phyloP scores from a whole-genome alignment of 2,888 invertebrate genomes.

The Chelonus formosanus region DNA sequence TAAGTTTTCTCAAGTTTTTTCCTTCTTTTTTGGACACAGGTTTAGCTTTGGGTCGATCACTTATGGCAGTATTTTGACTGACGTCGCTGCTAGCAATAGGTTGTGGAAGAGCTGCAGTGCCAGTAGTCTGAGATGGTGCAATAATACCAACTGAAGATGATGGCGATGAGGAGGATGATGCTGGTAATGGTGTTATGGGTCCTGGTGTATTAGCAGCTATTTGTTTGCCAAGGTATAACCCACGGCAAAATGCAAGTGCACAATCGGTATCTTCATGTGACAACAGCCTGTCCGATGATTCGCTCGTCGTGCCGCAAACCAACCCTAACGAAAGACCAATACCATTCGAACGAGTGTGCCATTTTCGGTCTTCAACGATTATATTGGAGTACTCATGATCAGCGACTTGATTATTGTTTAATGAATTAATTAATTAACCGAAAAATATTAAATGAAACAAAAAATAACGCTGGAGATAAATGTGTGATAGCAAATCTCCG shows the following conservation, averaged over 20 bases:
- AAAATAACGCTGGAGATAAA: too few species aligned
- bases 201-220: slow-evolving; percentile 35
- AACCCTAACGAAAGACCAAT: slow-evolving; percentile 57
- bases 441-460: too few species aligned
- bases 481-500: too few species aligned
- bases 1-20: slow-evolving; percentile 75
- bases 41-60: slow-evolving; percentile 86
- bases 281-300: slow-evolving; percentile 63
- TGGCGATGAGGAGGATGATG: slow-evolving; percentile 31
- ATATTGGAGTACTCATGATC: slow-evolving; percentile 9
- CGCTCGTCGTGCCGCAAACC: slow-evolving; percentile 60
- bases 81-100: slow-evolving; percentile 69
- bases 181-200: slow-evolving; percentile 41
- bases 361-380: slow-evolving; percentile 18
- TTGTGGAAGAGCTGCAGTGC: slow-evolving; percentile 60
- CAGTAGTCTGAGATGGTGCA: slow-evolving; percentile 67
- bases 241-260: slow-evolving; percentile 62
- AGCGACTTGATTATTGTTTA: slow-evolving; percentile 7
- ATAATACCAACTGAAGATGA: slow-evolving; percentile 54
- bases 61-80: slow-evolving; percentile 78
- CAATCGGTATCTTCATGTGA: slow-evolving; percentile 61
- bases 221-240: slow-evolving; percentile 41
- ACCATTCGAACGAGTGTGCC: slow-evolving; percentile 38
- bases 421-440: not conserved
- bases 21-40: slow-evolving; percentile 82